Evolutionary conservation across 2,888 invertebrate genomes (phyloP), one percentile per base, ranked within the genome.

Genomic region (Pheosia tremula): DNA sequence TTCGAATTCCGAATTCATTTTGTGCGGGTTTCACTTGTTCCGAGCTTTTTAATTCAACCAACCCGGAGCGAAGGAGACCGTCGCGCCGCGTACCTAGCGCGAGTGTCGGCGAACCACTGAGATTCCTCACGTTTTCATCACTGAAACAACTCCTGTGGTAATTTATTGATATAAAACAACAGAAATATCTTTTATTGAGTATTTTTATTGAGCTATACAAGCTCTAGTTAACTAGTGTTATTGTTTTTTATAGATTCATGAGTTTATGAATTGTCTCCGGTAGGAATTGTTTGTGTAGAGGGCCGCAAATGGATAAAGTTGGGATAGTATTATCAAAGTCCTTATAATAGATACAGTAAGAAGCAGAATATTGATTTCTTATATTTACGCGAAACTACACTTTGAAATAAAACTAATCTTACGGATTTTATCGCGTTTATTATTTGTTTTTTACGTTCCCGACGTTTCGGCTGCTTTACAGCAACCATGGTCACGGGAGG

Each of bases 101-200:
- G 67, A 63, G 36, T 13, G 52, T 61, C 57, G 58, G 59, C 66
- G 62, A 57, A 53, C 58, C 54, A 71, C 71, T 71, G 71, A 69
- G 56, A 56, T 56, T 61, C 62, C 52, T 39, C 11, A 67, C 57
- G 63, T 66, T 69, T 66, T 60, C 62, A 50, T 63, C 66, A 59
- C 59, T 56, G 41, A 54, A 13, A 6, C 56, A 7, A 41, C 39
- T 54, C 37, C 36, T 41, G 13, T 41, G 24, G 39, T 41, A 38
- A 56, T 56, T 56, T 56, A 56, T 56, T 56, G 56, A 56, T 56
- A 56, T 37, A 53, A 53, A 53, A 37, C 53, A 37, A 37, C 37
- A 41, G n/a, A 41, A 41, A 56, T 41, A 8, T 41, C 13, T 13
- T 24, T 24, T 55, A 55, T 55, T 39, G 55, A 55, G 53, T 53